phyloP scores from a whole-genome alignment of 2,113 vertebrate genomes.

The Brienomyrus brachyistius region DNA sequence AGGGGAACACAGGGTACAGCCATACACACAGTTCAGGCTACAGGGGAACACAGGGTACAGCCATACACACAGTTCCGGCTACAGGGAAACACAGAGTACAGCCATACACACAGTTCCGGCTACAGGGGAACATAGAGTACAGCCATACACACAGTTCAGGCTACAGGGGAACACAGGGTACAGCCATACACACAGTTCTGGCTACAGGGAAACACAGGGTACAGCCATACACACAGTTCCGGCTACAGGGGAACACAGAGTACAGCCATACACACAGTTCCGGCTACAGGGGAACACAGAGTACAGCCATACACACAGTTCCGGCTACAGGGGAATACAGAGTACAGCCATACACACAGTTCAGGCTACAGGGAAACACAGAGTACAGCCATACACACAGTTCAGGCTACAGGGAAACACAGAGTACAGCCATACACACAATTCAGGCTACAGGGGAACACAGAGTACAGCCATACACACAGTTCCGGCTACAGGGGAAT shows the following conservation, averaged over 20 bases:
- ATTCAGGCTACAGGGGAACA: too few relatives aligned
- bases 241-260: not conserved
- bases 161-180: not conserved
- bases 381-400: too few relatives aligned
- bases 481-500: too few relatives aligned
- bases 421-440: too few relatives aligned
- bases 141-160: not conserved
- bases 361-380: too few relatives aligned
- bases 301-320: not conserved
- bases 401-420: too few relatives aligned
- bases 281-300: fast-evolving
- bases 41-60: not conserved
- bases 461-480: too few relatives aligned
- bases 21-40: not conserved
- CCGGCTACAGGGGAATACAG: not conserved
- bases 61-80: not conserved
- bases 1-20: not conserved
- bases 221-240: not conserved
- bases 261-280: not conserved
- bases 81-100: not conserved
- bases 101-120: not conserved
- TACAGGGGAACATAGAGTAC: too few relatives aligned
- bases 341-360: not conserved
- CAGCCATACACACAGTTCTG: not conserved
- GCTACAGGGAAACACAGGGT: too few relatives aligned